Percentiles rank a stretch among this genome's conserved stretches.
Evolutionary conservation across 2,888 invertebrate genomes (phyloP).

Genomic region (Mythimna vitellina): DNA sequence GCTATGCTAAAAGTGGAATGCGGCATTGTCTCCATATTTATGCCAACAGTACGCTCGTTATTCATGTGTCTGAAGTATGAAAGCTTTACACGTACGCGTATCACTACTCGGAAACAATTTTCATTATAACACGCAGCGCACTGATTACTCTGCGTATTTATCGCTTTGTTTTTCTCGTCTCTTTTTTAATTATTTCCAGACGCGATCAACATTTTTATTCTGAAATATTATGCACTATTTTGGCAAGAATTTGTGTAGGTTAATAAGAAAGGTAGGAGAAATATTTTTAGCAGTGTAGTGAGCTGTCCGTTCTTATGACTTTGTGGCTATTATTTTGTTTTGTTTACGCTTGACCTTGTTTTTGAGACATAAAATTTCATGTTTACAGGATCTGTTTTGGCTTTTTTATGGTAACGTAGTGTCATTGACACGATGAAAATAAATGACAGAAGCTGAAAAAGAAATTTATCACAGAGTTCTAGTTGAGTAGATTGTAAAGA

Average conservation of each 20-base stretch:
- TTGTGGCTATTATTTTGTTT: constrained; percentile 30
- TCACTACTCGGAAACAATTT: constrained; percentile 58
- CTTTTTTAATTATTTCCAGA: constrained; percentile 22
- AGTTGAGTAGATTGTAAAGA: not conserved
- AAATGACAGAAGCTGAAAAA: not conserved
- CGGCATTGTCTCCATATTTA: constrained; percentile 78
- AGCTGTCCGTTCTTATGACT: constrained; percentile 8
- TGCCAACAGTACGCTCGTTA: constrained; percentile 67
- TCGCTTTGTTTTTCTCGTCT: constrained; percentile 20
- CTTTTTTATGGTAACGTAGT: constrained; percentile 1
- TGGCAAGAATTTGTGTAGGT: constrained; percentile 5
- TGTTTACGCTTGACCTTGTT: constrained; percentile 22
- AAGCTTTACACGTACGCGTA: constrained; percentile 55
- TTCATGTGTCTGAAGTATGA: constrained; percentile 60
- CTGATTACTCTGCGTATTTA: constrained; percentile 40
- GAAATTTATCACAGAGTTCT: constrained; percentile 7
- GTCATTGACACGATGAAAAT: not conserved
- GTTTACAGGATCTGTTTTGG: constrained; percentile 20
- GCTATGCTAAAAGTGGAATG: constrained; percentile 59
- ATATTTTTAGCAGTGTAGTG: constrained; percentile 2
- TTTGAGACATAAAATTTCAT: constrained; percentile 9
- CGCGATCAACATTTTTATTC: constrained; percentile 11
- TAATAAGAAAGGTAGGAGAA: constrained; percentile 18
- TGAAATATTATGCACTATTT: constrained; percentile 14
- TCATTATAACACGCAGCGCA: constrained; percentile 45